Evolutionary conservation across 1,140 invertebrate genomes (phyloP), one percentile per base, ranked within the genome.

Genomic region (Sipha flava): DNA sequence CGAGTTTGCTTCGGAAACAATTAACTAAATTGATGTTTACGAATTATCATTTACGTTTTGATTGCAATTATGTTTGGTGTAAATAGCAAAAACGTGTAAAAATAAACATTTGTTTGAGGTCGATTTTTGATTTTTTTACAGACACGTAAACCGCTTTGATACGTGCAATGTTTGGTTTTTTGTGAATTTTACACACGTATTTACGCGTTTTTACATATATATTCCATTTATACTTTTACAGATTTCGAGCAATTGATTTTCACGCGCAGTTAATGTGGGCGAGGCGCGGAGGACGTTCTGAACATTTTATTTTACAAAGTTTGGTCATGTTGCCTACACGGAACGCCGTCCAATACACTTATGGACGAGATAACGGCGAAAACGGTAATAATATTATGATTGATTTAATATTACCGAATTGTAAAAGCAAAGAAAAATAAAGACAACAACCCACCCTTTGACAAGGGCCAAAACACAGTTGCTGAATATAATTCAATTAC

Each of bases 331-430:
- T 75, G 72, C 49, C 73, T 77, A 77, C 43, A 59, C 73, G 40
- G 49, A 59, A 43, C 52, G 73, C 73, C 73, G 73, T 59, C 52
- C 47, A 57, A 77, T 57, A 57, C 73, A 77, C 66, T 70, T 47
- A 70, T 29, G 43, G 29, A 70, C 66, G 66, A 70, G 66, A 70
- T 70, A 70, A 70, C n/a, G 66, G 73, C 40, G 49, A 77, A 77
- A 57, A 59, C 52, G 73, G 73, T 77, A 77, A 77, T 77, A 77
- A 77, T 77, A 75, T 52, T 75, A 73, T 77, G 73, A 77, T 77
- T 54, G 73, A 77, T 77, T 77, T 57, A 77, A 77, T 77, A 77
- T 57, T 57, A 54, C 73, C n/a, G 73, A 77, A 77, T 77, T 57
- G 54, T 34, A 43, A 57, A 40, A 37, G 73, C 34, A 59, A 77